phyloP scores from a whole-genome alignment of 2,797 vertebrate species.

The Picus viridis region DNA sequence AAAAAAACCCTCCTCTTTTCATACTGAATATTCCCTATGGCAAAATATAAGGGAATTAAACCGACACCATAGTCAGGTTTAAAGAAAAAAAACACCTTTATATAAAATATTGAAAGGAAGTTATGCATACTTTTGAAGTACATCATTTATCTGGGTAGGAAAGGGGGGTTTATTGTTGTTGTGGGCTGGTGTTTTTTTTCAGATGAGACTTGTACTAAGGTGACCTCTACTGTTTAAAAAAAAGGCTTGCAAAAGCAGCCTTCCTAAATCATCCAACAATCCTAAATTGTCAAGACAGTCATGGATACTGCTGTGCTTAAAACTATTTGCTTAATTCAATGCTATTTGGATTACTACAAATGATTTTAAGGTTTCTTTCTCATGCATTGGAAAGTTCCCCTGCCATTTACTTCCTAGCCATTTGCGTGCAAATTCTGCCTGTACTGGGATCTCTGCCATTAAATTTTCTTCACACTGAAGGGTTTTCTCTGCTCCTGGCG shows the following conservation, averaged over 20 bases:
- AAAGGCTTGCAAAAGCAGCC: constrained; percentile 77
- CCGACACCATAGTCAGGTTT: not conserved
- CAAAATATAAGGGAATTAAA: constrained; percentile 34
- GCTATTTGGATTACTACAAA: constrained; percentile 72
- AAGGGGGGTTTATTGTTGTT: constrained; percentile 34
- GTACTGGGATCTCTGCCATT: constrained; percentile 79
- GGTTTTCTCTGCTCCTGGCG: constrained; percentile 80
- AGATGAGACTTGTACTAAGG: constrained; percentile 80
- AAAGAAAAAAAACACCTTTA: not conserved
- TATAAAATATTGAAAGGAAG: constrained; percentile 64
- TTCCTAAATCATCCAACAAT: constrained; percentile 73
- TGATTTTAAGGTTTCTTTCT: constrained; percentile 72
- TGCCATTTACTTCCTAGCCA: constrained; percentile 75
- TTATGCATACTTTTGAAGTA: constrained; percentile 60
- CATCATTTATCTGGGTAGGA: constrained; percentile 63
- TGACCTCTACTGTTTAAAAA: constrained; percentile 83
- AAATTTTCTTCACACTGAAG: constrained; percentile 81
- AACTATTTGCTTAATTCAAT: constrained; percentile 79
- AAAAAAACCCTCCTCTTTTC: constrained; percentile 6
- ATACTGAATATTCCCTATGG: not conserved
- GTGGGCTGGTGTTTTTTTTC: constrained; percentile 49
- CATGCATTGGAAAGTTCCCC: constrained; percentile 75
- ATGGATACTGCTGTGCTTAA: constrained; percentile 70
- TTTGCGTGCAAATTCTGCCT: constrained; percentile 78
- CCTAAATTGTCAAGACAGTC: constrained; percentile 73